These are phyloP conservation scores for Chirona hameri DNA, from an alignment of 2,888 invertebrate species.

Conservation along the genomic window DNA sequence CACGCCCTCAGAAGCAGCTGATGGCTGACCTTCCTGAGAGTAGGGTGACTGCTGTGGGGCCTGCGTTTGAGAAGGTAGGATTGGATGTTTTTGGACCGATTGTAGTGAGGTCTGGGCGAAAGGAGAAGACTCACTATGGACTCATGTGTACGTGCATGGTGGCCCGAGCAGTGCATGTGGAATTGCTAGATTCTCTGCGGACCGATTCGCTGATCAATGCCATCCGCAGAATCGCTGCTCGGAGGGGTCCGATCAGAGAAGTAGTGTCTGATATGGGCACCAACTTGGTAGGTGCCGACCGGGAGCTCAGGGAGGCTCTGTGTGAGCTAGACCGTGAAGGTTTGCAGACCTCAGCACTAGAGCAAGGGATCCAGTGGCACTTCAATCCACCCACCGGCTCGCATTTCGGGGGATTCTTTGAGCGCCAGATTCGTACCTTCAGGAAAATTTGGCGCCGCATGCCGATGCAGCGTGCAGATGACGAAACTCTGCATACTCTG, in stretches of 20 bases:
- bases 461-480: not conserved
- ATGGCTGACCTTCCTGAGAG: not conserved
- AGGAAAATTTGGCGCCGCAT: not conserved
- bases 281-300: not conserved
- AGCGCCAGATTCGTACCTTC: not conserved
- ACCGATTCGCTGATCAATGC: not conserved
- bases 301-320: not conserved
- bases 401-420: not conserved
- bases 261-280: not conserved
- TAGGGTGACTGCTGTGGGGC: not conserved
- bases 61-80: not conserved
- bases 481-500: not conserved
- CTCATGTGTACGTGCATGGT: not conserved
- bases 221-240: not conserved
- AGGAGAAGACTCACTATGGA: not conserved
- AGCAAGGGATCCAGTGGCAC: not conserved
- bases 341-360: not conserved
- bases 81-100: not conserved
- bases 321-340: not conserved
- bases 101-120: not conserved
- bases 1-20: not conserved
- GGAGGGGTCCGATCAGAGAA: not conserved
- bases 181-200: not conserved
- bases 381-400: not conserved
- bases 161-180: not conserved